Percentiles rank a stretch among this genome's conserved stretches.
Conservation (phyloP, 1,140 invertebrate species). For the Meteorus sp. region DNA sequence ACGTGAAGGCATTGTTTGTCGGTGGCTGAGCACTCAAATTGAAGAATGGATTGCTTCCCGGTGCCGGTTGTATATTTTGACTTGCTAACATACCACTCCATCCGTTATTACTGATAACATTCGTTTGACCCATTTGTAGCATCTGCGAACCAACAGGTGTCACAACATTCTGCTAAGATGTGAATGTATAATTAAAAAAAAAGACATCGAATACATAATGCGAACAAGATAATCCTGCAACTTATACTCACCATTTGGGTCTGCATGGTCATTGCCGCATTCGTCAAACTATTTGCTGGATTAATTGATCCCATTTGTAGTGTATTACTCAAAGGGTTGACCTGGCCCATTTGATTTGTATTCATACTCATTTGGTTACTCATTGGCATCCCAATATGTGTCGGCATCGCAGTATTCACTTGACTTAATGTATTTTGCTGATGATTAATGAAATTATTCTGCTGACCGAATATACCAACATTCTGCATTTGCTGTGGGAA, state of each 20-base stretch:
- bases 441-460: slow-evolving; percentile 37
- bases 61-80: slow-evolving; percentile 54
- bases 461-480: slow-evolving; percentile 39
- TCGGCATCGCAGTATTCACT: slow-evolving; percentile 31
- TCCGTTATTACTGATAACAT: slow-evolving; percentile 48
- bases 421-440: slow-evolving; percentile 37
- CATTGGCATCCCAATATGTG: slow-evolving; percentile 18
- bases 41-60: slow-evolving; percentile 57
- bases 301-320: slow-evolving; percentile 28
- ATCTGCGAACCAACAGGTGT: slow-evolving; percentile 37
- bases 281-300: slow-evolving; percentile 47
- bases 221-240: background rate
- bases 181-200: slow-evolving; percentile 1
- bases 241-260: slow-evolving; percentile 42
- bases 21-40: slow-evolving; percentile 45
- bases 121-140: slow-evolving; percentile 49
- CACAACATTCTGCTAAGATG: slow-evolving; percentile 9
- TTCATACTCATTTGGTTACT: slow-evolving; percentile 20
- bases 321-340: slow-evolving; percentile 23
- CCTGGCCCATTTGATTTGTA: slow-evolving; percentile 30
- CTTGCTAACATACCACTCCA: slow-evolving; percentile 51
- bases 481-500: slow-evolving; percentile 45
- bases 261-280: slow-evolving; percentile 42
- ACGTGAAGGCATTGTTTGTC: slow-evolving; percentile 33
- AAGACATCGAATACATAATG: background rate